Conservation (phyloP, 2,888 invertebrate genomes). For the Eilema depressum region DNA sequence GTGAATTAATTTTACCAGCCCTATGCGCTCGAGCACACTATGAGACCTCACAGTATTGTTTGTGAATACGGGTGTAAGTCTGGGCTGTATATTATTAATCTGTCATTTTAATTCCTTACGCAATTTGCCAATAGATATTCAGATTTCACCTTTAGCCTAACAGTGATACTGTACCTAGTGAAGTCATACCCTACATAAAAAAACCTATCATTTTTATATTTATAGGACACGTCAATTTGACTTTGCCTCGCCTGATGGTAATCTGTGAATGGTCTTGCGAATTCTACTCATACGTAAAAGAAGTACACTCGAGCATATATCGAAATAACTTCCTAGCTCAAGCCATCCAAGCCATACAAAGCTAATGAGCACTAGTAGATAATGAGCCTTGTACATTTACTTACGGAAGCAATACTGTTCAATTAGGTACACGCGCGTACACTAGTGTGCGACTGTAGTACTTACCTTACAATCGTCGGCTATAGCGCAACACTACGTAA, state of each 20-base stretch:
- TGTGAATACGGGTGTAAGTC: too few relatives aligned
- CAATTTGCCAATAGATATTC: too few relatives aligned
- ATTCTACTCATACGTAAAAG: background rate
- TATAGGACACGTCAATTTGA: too few relatives aligned
- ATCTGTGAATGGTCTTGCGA: too few relatives aligned
- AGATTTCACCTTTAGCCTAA: too few relatives aligned
- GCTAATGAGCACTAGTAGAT: slow-evolving; percentile 27
- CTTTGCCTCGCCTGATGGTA: too few relatives aligned
- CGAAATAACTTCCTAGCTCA: slow-evolving; percentile 1
- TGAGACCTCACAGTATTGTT: too few relatives aligned
- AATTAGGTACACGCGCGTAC: slow-evolving; percentile 18
- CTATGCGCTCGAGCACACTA: too few relatives aligned
- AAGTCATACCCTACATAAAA: background rate
- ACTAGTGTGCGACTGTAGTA: background rate
- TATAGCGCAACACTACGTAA: background rate
- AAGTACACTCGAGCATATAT: background rate
- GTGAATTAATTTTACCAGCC: too few relatives aligned
- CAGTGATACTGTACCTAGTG: background rate
- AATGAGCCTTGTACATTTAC: slow-evolving; percentile 46
- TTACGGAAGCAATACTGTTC: slow-evolving; percentile 38
- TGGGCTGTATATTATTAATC: too few relatives aligned
- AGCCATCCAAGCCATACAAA: slow-evolving; percentile 9
- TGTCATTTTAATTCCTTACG: too few relatives aligned
- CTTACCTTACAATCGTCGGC: background rate
- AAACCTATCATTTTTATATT: too few relatives aligned